Evolutionary conservation across 1,140 invertebrate genomes (phyloP), one percentile per base, ranked within the genome.

Genomic region (Philaenus spumarius): DNA sequence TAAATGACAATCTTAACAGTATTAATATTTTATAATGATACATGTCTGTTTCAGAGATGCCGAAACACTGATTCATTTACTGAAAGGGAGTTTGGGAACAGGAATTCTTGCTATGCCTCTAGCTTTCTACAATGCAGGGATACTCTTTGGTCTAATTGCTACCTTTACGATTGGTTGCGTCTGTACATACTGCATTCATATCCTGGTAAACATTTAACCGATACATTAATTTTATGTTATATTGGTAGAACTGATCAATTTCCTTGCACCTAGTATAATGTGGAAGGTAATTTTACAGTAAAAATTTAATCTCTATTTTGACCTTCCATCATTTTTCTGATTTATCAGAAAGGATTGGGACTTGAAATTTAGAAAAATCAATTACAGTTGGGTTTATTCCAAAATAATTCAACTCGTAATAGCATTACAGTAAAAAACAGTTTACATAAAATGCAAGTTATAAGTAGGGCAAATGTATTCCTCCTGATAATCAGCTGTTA

Each of bases 61-160:
- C 69, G 88, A 92, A 66, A 93, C 91, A 0, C 75, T 93, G 26
- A 86, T 93, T 66, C 90, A 93, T 71, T 72, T 93, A 64, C 78
- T 93, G 39, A 93, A 94, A 69, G 90, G 89, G 11, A 95, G 92
- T 58, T 76, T 97, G 48, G 93, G 93, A 0, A 93, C 92, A 3
- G 93, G 93, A 1, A 93, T 96, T 40, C 76, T 96, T 48, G 91
- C 93, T 22, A 94, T 97, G 89, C 93, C 93, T 1, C 76, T 89
- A 72, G 92, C 93, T 15, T 89, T 95, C 64, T 80, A 82, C 55
- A 86, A 94, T 69, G 86, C 90, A 35, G 93, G 93, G 15, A 73
- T 95, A 1, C 81, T 80, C 68, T 89, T 93, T 65, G 89, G 90
- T 0, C 69, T 90, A 14, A 71, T 86, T 43, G 84, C 85, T 1